Conservation (phyloP, 2,113 vertebrate genomes). For the Empidonax alnorum region DNA sequence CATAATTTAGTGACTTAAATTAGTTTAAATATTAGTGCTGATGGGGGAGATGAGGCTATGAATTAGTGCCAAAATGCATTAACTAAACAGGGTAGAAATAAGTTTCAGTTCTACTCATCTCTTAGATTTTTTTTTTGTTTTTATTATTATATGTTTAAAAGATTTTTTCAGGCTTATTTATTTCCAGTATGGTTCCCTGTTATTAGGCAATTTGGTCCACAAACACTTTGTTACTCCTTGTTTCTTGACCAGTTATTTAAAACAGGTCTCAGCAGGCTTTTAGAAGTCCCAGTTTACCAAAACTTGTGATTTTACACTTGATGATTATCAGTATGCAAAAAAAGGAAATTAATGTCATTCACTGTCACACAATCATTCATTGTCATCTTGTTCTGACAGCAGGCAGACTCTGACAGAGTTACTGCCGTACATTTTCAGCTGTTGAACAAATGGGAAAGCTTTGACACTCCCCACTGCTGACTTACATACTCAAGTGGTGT, state of each 20-base stretch:
- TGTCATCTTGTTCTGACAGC: slow-evolving; percentile 17
- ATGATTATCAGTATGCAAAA: background rate
- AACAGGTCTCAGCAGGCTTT: background rate
- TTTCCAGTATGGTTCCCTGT: accelerated
- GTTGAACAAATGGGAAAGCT: background rate
- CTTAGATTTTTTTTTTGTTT: background rate
- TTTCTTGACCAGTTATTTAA: background rate
- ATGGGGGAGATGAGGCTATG: background rate
- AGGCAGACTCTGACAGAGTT: background rate
- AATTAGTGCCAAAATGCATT: background rate
- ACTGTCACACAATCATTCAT: background rate
- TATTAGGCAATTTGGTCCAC: background rate
- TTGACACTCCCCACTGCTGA: background rate
- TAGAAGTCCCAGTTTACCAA: background rate
- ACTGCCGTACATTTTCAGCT: background rate
- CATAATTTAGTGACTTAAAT: background rate
- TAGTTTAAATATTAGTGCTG: background rate
- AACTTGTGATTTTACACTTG: background rate
- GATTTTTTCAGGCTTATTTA: background rate
- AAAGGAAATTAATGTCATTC: background rate
- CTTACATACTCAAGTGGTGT: background rate
- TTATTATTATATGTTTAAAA: background rate
- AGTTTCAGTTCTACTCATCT: background rate
- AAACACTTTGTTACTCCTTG: background rate
- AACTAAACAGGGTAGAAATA: background rate